Percentiles rank a stretch among this genome's conserved stretches.
phyloP scores from a whole-genome alignment of 2,113 vertebrate genomes.

The Epinephelus moara region DNA sequence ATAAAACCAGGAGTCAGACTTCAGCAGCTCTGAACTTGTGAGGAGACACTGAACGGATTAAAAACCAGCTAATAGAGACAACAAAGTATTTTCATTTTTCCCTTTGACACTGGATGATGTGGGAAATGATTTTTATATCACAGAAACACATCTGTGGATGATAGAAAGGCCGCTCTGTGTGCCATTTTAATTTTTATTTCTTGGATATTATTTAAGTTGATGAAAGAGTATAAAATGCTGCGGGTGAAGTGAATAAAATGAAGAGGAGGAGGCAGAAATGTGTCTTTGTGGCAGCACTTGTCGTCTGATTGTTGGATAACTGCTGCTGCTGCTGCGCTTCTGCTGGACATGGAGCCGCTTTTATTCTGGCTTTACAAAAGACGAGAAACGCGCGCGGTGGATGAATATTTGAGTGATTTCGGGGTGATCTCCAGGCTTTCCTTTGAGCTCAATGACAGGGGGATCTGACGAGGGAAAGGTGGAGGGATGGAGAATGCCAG shows the following conservation, averaged over 20 bases:
- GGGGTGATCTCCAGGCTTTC: slow-evolving; percentile 23
- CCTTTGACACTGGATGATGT: background rate
- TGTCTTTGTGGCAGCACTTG: background rate
- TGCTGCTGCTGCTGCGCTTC: background rate
- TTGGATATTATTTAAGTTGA: background rate
- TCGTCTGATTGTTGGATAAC: slow-evolving; percentile 14
- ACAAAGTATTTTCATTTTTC: background rate
- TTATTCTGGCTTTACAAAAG: background rate
- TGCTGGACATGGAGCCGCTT: slow-evolving; percentile 49
- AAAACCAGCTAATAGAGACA: background rate
- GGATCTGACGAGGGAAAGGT: slow-evolving; percentile 38
- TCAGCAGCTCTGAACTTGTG: slow-evolving; percentile 64
- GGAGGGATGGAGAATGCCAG: slow-evolving; percentile 84
- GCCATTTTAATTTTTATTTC: background rate
- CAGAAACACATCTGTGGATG: background rate
- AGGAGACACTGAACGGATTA: slow-evolving; percentile 38
- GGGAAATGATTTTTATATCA: background rate
- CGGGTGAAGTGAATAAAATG: slow-evolving; percentile 29
- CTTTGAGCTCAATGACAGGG: slow-evolving; percentile 49
- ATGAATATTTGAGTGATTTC: slow-evolving; percentile 1
- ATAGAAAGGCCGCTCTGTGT: slow-evolving; percentile 3
- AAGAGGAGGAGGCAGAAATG: slow-evolving; percentile 63
- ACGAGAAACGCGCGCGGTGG: slow-evolving; percentile 23
- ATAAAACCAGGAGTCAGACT: slow-evolving; percentile 69
- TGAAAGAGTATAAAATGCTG: background rate